Evolutionary conservation across 1,140 invertebrate species (phyloP).

Genomic region (Steinernema khuongi): DNA sequence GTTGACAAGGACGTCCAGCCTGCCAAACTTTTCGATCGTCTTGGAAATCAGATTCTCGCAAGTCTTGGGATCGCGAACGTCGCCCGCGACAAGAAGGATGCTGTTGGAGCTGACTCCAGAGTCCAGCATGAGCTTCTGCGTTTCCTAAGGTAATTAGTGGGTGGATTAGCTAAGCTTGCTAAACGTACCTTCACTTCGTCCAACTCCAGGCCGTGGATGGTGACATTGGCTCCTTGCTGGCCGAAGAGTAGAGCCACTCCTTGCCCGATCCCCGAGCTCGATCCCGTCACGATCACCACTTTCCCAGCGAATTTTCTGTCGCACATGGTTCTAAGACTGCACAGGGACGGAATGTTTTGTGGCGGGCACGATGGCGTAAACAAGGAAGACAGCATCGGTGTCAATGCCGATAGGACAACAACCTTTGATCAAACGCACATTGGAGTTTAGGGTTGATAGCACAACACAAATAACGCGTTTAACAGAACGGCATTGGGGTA

Average conservation of each 20-base stretch:
- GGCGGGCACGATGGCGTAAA: no score
- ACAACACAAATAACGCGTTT: no score
- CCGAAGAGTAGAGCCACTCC: constrained; percentile 72
- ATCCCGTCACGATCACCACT: constrained; percentile 63
- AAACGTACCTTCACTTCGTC: no score
- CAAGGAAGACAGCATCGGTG: no score
- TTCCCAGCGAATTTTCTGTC: constrained; percentile 45
- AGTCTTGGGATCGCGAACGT: constrained; percentile 22
- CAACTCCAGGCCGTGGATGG: no score
- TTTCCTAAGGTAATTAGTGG: constrained; percentile 20
- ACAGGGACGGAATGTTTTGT: no score
- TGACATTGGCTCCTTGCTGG: constrained; percentile 67
- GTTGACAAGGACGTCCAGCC: constrained; percentile 44
- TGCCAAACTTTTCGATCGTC: constrained; percentile 41
- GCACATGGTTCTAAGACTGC: no score
- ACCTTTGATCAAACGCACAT: no score
- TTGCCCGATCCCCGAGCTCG: constrained; percentile 77
- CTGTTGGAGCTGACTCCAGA: constrained; percentile 11
- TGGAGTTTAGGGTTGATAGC: no score
- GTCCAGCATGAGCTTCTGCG: constrained; percentile 11
- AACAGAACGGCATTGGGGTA: no score
- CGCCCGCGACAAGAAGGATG: constrained; percentile 25
- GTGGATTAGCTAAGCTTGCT: background rate
- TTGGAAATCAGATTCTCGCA: constrained; percentile 29
- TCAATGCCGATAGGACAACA: no score